phyloP scores from a whole-genome alignment of 2,797 vertebrate genomes.

The Stomatorhinus walkeri region DNA sequence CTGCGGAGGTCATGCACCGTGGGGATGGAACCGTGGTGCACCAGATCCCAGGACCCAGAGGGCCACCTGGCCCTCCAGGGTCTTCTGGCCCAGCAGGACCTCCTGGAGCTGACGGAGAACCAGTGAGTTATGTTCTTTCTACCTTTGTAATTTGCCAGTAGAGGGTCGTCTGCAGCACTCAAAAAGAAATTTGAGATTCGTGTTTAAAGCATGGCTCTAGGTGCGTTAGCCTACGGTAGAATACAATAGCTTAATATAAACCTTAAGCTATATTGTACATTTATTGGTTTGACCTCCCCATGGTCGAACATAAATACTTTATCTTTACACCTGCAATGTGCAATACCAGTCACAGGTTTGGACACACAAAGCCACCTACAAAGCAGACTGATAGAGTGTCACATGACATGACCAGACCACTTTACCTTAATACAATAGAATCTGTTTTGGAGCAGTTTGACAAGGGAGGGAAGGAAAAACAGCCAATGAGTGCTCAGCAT shows the following conservation, averaged over 20 bases:
- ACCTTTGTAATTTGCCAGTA: background rate
- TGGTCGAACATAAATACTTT: background rate
- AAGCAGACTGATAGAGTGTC: background rate
- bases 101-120: constrained; percentile 73
- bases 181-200: background rate
- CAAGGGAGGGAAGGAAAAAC: background rate
- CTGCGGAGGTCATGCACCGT: constrained; percentile 33
- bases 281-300: background rate
- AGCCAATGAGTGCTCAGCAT: background rate
- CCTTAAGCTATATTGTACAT: background rate
- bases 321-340: background rate
- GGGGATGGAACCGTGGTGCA: constrained; percentile 46
- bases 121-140: constrained; percentile 56
- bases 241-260: background rate
- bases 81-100: constrained; percentile 58
- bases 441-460: background rate
- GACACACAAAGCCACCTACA: background rate
- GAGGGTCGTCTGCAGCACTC: background rate
- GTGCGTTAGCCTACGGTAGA: background rate
- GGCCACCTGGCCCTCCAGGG: constrained; percentile 62
- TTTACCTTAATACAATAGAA: background rate
- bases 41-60: constrained; percentile 54
- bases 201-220: background rate
- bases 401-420: background rate
- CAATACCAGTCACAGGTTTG: background rate